Base-by-base conservation (phyloP, 2,797 vertebrate species). In the Tachyglossus aculeatus region DNA sequence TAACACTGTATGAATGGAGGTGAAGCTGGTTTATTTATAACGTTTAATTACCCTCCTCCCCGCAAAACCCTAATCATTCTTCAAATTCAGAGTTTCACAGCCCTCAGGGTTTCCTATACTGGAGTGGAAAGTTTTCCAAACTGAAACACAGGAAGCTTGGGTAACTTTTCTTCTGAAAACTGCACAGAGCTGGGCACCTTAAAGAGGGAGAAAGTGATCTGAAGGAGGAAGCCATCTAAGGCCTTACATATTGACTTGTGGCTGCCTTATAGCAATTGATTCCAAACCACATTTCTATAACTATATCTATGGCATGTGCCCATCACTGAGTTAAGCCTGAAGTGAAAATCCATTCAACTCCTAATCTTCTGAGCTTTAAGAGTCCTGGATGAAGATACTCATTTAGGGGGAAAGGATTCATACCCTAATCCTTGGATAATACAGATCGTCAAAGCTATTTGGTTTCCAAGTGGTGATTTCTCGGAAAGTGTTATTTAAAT, bases 401-500 rank as follows among this genome's bases (percentile, higher is more conserved):
- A 72, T 65, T 43, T 61, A 14, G 9, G 55, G 27, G n/a, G 25
- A 62, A 57, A 63, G 31, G 40, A 27, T 11, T 19, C 8, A 15
- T 43, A n/a, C n/a, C n/a, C n/a, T n/a, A n/a, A n/a, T n/a, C n/a
- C n/a, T n/a, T n/a, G n/a, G 55, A 67, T 31, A 16, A 37, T 40
- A 24, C 51, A 51, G 5, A 24, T 15, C 18, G 70, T 38, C 3
- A 68, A 64, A 65, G 21, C 66, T 39, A 56, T 54, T 47, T 62
- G 31, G 60, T n/a, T 72, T 36, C 58, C 48, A 59, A 52, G 24
- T 40, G 5, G 1, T 29, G 68, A 63, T 39, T 56, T 53, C 72
- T 66, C 60, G 67, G 10, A 56, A 67, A 59, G 33, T n/a, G n/a
- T n/a, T n/a, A n/a, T n/a, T n/a, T n/a, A 52, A 71, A 64, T 44